Base-by-base conservation (phyloP, 1,140 invertebrate species). In the Zaprionus camerounensis region DNA sequence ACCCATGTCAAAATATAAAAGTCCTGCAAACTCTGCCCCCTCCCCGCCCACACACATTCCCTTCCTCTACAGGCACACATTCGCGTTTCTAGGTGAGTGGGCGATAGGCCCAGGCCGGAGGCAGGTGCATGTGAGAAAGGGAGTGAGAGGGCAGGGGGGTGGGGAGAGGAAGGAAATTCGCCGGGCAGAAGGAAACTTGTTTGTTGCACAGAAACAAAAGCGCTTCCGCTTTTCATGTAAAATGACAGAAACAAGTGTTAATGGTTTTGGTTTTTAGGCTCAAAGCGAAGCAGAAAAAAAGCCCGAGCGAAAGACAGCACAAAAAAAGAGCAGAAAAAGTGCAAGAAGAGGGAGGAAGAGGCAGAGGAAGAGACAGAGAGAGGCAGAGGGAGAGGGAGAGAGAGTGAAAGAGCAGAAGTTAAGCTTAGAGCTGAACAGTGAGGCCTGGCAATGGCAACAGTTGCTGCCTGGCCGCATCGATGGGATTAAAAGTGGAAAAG, bases 231-330 rank as follows among this genome's bases (percentile, higher is more conserved):
- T 88, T 83, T 83, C 84, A 88, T 87, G 81, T 83, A 88, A 88
- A 87, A 83, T 88, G 84, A 87, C 84, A 87, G 84, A 87, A 87
- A 87, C 84, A 87, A 87, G 84, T 88, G 84, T 87, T 87, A 87
- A 87, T 87, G 84, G 84, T 88, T 87, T 87, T 81, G 71, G 80
- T 84, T 71, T 88, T 87, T 83, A 88, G 81, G 71, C 64, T 61
- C 61, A 62, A 44, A 63, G 49, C 12, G 61, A 67, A 62, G 41
- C 62, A 17, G n/a, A 46, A 76, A 64, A 51, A 46, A 26, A 49
- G 56, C 17, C 7, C 12, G 28, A 71, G n/a, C 51, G 12, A 41
- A 2, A 24, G 15, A 41, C 24, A 36, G 57, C 24, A 17, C 31
- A 49, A 20, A 11, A 22, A 51, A 51, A 51, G 22, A 17, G n/a